Percentiles rank a stretch among this genome's conserved stretches.
Conservation (phyloP, 2,113 vertebrate genomes). For the Ophiodon elongatus region DNA sequence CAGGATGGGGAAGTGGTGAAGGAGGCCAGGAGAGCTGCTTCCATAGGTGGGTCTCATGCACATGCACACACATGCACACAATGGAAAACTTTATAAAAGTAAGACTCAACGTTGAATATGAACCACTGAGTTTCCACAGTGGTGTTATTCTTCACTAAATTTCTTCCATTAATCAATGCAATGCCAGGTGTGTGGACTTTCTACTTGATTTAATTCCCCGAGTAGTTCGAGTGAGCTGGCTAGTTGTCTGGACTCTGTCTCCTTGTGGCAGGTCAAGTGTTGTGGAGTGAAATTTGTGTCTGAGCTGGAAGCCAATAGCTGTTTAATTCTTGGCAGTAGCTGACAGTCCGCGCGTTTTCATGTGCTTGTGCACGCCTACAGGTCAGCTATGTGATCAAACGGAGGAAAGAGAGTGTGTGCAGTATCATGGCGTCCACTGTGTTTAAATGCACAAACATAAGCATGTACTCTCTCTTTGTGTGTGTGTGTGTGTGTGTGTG, state of each 20-base stretch:
- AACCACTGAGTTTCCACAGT: conserved; percentile 37
- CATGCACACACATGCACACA: conserved; percentile 47
- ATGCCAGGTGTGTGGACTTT: conserved; percentile 31
- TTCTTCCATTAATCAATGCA: conserved; percentile 59
- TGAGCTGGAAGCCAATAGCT: conserved; percentile 59
- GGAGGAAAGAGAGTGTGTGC: conserved; percentile 7
- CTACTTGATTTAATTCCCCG: conserved; percentile 6
- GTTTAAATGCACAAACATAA: conserved; percentile 22
- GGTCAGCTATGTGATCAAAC: conserved; percentile 28
- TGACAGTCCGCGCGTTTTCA: conserved; percentile 12
- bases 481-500: background rate
- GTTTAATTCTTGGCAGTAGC: conserved; percentile 60
- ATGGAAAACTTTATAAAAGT: conserved; percentile 43
- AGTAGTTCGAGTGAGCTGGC: conserved; percentile 20
- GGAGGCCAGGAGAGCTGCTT: conserved; percentile 73
- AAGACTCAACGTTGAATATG: conserved; percentile 23
- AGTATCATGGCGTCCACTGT: conserved; percentile 8
- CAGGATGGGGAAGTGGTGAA: conserved; percentile 81
- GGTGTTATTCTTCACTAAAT: conserved; percentile 34
- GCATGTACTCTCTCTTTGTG: conserved; percentile 7
- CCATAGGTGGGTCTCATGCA: conserved; percentile 76
- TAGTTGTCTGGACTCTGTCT: conserved; percentile 46
- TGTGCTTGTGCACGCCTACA: background rate
- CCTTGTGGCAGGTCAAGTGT: conserved; percentile 36
- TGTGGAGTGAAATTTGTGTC: conserved; percentile 33